A percentile compares a stretch with the other conserved stretches of the same genome.
Evolutionary conservation across 2,797 vertebrate species (phyloP).

Genomic region (Smutsia temminckii): DNA sequence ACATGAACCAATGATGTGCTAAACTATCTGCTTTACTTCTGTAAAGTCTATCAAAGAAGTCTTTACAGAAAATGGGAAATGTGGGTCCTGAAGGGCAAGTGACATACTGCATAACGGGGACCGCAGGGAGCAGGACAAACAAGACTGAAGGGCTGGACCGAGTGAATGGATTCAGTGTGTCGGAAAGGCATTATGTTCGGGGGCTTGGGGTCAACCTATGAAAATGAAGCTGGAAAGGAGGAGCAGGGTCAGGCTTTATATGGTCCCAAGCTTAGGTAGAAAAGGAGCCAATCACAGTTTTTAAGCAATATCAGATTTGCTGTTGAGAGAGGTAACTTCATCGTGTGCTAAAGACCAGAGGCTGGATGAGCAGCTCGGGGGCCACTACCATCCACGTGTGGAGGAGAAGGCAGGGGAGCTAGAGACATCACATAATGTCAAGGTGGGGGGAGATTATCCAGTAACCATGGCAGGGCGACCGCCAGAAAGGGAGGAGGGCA

Average conservation of each 20-base stretch:
- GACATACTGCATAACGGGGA: background rate
- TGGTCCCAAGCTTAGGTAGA: background rate
- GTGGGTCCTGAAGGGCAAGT: background rate
- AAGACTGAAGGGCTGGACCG: background rate
- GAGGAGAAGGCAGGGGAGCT: background rate
- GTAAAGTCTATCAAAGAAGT: background rate
- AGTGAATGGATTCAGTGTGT: background rate
- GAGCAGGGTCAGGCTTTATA: background rate
- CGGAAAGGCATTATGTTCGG: background rate
- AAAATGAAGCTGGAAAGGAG: background rate
- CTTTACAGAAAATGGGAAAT: background rate
- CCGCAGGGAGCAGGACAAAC: background rate
- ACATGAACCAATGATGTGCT: background rate
- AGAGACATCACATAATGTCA: background rate
- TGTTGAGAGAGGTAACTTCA: background rate
- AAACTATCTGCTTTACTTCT: too few species aligned
- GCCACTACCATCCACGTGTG: background rate
- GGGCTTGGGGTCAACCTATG: background rate
- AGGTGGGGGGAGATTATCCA: background rate
- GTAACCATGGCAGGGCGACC: background rate
- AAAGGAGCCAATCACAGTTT: background rate
- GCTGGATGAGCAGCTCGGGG: background rate
- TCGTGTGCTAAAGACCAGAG: background rate
- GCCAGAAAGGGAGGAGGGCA: background rate
- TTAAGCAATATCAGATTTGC: background rate